These are phyloP conservation scores for Acleris holmiana DNA, from an alignment of 2,888 invertebrate species.

Conservation along the genomic window DNA sequence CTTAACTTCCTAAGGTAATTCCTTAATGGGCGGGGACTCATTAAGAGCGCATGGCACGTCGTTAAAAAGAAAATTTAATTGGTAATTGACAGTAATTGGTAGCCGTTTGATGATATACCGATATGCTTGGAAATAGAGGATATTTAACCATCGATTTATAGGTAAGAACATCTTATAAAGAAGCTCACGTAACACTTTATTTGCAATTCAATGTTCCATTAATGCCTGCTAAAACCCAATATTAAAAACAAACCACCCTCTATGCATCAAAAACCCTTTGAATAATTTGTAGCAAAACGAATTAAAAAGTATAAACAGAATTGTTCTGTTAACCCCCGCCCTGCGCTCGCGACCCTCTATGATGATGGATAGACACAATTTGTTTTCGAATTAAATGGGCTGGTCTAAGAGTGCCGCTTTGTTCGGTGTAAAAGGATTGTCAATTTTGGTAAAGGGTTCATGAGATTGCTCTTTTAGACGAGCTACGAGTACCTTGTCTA, in stretches of 20 bases:
- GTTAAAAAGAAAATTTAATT: constrained; percentile 29
- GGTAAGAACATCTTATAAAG: no score
- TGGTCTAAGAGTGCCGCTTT: not conserved
- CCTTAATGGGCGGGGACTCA: constrained; percentile 67
- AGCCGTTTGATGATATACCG: not conserved
- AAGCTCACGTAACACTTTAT: not conserved
- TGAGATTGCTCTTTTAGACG: no score
- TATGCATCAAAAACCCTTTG: constrained; percentile 52
- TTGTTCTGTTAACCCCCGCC: constrained; percentile 60
- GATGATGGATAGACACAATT: constrained; percentile 62
- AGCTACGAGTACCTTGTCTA: no score
- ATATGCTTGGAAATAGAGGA: not conserved
- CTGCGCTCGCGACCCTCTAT: constrained; percentile 43
- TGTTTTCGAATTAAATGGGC: constrained; percentile 38
- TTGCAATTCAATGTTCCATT: constrained; percentile 8
- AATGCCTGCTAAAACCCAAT: not conserved
- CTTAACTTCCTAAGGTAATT: constrained; percentile 59
- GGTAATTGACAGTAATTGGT: constrained; percentile 32
- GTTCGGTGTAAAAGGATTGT: constrained; percentile 1
- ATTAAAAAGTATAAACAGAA: constrained; percentile 79
- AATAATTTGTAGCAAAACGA: constrained; percentile 57
- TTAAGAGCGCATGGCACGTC: constrained; percentile 54
- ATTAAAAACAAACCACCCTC: constrained; percentile 36
- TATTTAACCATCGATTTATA: no score
- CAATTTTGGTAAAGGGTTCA: not conserved